Evolutionary conservation across 2,797 vertebrate species (phyloP).

Genomic region (Macropodus opercularis): DNA sequence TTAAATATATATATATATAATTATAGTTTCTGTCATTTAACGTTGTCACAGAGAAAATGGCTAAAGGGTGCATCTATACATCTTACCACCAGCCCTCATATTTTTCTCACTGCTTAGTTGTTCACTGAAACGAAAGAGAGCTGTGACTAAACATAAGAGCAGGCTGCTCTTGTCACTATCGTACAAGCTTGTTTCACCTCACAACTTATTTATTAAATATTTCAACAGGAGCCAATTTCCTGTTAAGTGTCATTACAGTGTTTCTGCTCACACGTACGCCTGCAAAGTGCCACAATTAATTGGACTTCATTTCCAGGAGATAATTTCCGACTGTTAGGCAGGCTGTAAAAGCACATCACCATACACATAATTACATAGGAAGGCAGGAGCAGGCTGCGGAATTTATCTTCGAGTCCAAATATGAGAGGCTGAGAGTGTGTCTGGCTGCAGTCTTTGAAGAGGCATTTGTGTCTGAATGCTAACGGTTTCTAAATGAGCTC

Average conservation of each 20-base stretch:
- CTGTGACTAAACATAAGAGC: conserved; percentile 16
- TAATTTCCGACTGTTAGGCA: conserved; percentile 84
- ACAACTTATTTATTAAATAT: conserved; percentile 73
- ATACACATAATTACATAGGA: conserved; percentile 81
- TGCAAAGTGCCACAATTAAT: conserved; percentile 85
- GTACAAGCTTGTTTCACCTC: conserved; percentile 63
- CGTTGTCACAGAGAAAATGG: too few relatives aligned
- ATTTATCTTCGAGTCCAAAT: conserved; percentile 81
- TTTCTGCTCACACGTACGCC: conserved; percentile 73
- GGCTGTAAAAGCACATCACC: conserved; percentile 84
- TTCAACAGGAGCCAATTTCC: conserved; percentile 81
- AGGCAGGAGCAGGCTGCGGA: conserved; percentile 73
- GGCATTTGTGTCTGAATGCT: conserved; percentile 64
- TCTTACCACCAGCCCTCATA: conserved; percentile 6
- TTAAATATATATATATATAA: too few relatives aligned
- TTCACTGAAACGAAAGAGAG: not conserved
- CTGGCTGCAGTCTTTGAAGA: conserved; percentile 71
- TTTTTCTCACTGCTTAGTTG: not conserved
- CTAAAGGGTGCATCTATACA: too few relatives aligned
- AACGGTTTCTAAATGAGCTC: conserved; percentile 67
- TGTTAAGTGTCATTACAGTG: conserved; percentile 79
- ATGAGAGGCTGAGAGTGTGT: conserved; percentile 63
- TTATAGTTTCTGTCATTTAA: not conserved
- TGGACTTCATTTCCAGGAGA: conserved; percentile 84
- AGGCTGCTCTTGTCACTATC: conserved; percentile 58